Evolutionary conservation across 1,140 invertebrate genomes (phyloP).

Genomic region (Philotrypesis tridentata): DNA sequence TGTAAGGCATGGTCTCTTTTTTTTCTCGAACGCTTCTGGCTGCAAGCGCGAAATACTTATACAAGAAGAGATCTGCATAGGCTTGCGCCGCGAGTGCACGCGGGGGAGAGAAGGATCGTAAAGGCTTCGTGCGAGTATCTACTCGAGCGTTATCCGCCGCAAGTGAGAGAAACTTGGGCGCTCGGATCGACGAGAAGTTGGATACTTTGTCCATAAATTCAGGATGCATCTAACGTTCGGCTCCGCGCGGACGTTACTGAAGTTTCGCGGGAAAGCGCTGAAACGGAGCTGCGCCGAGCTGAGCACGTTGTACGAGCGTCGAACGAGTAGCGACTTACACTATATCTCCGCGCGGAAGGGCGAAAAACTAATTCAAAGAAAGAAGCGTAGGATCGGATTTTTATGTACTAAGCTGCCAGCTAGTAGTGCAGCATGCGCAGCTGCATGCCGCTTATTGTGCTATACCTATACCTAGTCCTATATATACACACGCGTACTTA

Average conservation of each 20-base stretch:
- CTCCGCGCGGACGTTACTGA: conserved; percentile 22
- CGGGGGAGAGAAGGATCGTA: conserved; percentile 18
- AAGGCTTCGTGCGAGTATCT: conserved; percentile 46
- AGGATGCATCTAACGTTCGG: conserved; percentile 41
- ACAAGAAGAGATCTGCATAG: too few relatives aligned
- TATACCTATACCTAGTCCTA: too few relatives aligned
- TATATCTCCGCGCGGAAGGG: neutral
- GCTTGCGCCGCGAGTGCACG: neutral
- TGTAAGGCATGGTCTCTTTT: too few relatives aligned
- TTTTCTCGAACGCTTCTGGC: too few relatives aligned
- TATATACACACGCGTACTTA: too few relatives aligned
- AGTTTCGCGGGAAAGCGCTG: conserved; percentile 31
- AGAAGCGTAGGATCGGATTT: conserved; percentile 37
- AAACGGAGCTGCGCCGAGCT: too few relatives aligned
- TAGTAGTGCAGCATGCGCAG: too few relatives aligned
- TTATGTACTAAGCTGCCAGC: conserved; percentile 3
- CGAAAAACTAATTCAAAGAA: conserved; percentile 47
- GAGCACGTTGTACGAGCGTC: neutral
- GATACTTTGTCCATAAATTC: conserved; percentile 49
- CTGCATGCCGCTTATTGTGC: too few relatives aligned
- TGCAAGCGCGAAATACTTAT: conserved; percentile 14
- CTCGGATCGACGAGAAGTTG: conserved; percentile 42
- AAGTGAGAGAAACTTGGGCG: conserved; percentile 46
- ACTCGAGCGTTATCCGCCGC: conserved; percentile 45
- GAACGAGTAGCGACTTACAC: too few relatives aligned